These are phyloP conservation scores for Ostrea denselamellosa DNA, from an alignment of 1,140 invertebrate genomes.

Conservation along the genomic window DNA sequence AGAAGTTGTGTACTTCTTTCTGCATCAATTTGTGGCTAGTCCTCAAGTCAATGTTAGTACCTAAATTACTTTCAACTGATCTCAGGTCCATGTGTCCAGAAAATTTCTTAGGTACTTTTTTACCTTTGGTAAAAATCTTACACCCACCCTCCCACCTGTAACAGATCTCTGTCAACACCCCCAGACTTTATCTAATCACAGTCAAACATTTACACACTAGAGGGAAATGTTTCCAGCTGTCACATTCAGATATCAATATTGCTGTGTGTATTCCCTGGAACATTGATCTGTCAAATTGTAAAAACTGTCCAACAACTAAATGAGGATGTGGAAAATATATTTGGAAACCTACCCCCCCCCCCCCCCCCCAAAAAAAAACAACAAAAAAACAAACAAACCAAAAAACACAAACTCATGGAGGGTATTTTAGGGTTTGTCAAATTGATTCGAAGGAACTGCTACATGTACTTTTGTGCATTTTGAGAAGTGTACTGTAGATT, in stretches of 20 bases:
- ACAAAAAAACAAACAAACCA: neutral
- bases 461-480: no score
- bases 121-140: neutral
- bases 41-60: no score
- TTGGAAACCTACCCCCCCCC: no score
- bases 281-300: neutral
- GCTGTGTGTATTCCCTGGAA: neutral
- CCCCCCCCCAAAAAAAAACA: no score
- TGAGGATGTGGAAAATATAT: no score
- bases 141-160: neutral
- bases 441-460: no score
- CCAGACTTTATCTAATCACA: neutral
- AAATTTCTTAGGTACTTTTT: neutral
- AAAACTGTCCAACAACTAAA: no score
- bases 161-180: conserved; percentile 1
- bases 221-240: neutral
- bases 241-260: conserved; percentile 11
- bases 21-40: no score
- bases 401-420: neutral
- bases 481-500: no score
- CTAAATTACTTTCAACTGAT: no score
- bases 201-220: neutral
- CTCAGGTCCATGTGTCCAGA: neutral
- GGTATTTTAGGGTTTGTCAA: neutral
- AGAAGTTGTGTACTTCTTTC: no score